Conservation (phyloP, 1,140 invertebrate species). For the Pollicipes pollicipes region DNA sequence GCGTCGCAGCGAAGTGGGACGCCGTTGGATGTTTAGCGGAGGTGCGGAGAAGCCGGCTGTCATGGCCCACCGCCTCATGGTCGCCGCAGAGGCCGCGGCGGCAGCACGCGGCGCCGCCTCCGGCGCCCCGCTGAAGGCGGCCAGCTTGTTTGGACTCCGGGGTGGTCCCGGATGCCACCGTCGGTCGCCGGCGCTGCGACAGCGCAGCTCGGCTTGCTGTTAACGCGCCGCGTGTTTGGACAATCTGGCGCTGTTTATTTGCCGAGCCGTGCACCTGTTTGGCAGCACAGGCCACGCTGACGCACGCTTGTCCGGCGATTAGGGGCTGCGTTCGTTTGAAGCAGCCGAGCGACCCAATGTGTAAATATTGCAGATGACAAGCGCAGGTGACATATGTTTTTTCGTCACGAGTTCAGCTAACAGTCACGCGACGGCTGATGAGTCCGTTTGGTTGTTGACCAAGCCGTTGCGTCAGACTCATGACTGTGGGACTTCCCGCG, state of each 20-base stretch:
- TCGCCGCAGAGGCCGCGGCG: too few relatives aligned
- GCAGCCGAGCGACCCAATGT: neutral
- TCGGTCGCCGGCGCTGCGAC: neutral
- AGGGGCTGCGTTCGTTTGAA: neutral
- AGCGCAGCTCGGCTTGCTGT: neutral
- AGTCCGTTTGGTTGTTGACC: too few relatives aligned
- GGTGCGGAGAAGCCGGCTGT: too few relatives aligned
- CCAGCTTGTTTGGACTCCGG: neutral
- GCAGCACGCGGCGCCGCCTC: neutral
- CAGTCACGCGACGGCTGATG: too few relatives aligned
- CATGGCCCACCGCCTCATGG: too few relatives aligned
- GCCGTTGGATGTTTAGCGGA: too few relatives aligned
- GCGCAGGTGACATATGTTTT: neutral
- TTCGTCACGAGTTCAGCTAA: too few relatives aligned
- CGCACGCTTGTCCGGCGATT: neutral
- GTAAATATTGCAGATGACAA: neutral
- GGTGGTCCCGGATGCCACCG: neutral
- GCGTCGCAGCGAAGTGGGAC: too few relatives aligned
- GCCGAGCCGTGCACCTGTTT: neutral
- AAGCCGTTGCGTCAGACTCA: too few relatives aligned
- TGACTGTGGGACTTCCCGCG: too few relatives aligned
- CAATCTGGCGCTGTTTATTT: neutral
- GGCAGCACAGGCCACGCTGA: neutral
- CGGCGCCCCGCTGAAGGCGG: neutral
- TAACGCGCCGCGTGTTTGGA: neutral